Conservation (phyloP, 53 echinoderm and acorn worm genomes). For the Zoroaster sp. region DNA sequence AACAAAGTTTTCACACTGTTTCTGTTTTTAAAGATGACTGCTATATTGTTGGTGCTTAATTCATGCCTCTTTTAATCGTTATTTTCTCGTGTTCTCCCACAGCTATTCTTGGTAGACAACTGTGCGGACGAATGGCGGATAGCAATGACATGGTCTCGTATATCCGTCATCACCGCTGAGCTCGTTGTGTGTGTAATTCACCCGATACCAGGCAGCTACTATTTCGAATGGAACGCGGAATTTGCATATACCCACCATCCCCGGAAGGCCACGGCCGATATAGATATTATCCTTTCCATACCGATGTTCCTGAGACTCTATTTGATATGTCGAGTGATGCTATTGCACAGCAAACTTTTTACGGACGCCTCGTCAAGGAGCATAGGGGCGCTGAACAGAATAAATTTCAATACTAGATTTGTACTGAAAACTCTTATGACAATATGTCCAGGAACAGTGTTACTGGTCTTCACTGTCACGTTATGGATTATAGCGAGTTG, state of each 20-base stretch:
- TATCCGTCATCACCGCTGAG: conserved; percentile 77
- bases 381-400: conserved; percentile 98
- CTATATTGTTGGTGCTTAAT: no score
- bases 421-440: conserved; percentile 99
- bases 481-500: conserved; percentile 99
- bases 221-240: conserved; percentile 83
- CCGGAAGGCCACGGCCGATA: conserved; percentile 74
- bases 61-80: no score
- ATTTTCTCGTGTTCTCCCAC: background rate
- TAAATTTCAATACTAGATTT: conserved; percentile 98
- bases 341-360: conserved; percentile 99
- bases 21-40: no score
- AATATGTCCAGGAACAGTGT: conserved; percentile 99
- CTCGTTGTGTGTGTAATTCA: conserved; percentile 92
- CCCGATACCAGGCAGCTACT: conserved; percentile 91
- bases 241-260: conserved; percentile 92
- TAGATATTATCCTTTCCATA: conserved; percentile 95
- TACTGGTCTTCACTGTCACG: conserved; percentile 96
- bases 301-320: conserved; percentile 99
- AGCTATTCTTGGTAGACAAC: conserved; percentile 99
- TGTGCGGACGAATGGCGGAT: conserved; percentile 99
- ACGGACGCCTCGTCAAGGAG: conserved; percentile 99
- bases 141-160: conserved; percentile 95
- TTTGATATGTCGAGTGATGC: conserved; percentile 97
- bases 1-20: no score